phyloP scores from a whole-genome alignment of 2,113 vertebrate species.

The Limnothrissa miodon region DNA sequence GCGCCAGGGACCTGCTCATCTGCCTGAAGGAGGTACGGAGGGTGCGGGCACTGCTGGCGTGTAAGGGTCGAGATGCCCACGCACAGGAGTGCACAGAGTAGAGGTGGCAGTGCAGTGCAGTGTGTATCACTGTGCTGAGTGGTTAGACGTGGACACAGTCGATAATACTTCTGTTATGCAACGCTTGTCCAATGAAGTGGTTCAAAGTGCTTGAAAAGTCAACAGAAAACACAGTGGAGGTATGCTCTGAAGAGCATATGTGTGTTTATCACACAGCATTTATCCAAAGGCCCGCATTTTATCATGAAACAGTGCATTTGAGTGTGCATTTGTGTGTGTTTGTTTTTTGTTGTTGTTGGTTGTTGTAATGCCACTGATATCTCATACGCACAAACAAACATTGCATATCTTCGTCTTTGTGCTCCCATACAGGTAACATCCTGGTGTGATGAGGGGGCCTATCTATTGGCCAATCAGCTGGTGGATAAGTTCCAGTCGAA shows the following conservation, averaged over 20 bases:
- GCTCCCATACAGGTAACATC: slow-evolving; percentile 72
- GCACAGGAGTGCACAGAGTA: slow-evolving; percentile 11
- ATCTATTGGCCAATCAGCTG: slow-evolving; percentile 89
- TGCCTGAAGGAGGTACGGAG: slow-evolving; percentile 82
- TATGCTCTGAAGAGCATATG: not conserved
- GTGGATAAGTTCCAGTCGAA: slow-evolving; percentile 87
- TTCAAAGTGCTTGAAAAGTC: not conserved
- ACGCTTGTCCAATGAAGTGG: slow-evolving; percentile 2
- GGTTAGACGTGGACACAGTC: not conserved
- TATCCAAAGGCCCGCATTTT: not conserved
- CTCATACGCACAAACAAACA: not conserved
- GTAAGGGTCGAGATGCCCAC: not conserved
- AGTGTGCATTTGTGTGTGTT: not conserved
- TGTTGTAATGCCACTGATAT: not conserved
- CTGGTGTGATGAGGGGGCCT: slow-evolving; percentile 92
- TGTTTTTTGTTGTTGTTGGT: not conserved
- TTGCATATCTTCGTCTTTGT: slow-evolving; percentile 23
- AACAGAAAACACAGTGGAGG: not conserved
- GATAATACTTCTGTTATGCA: slow-evolving; percentile 1
- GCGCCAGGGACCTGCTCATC: slow-evolving; percentile 79
- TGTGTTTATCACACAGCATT: not conserved
- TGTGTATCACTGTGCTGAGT: not conserved
- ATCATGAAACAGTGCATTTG: not conserved
- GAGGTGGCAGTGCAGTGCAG: no score
- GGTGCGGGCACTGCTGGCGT: not conserved